Evolutionary conservation across 2,797 vertebrate species (phyloP).

Genomic region (Trachurus trachurus): DNA sequence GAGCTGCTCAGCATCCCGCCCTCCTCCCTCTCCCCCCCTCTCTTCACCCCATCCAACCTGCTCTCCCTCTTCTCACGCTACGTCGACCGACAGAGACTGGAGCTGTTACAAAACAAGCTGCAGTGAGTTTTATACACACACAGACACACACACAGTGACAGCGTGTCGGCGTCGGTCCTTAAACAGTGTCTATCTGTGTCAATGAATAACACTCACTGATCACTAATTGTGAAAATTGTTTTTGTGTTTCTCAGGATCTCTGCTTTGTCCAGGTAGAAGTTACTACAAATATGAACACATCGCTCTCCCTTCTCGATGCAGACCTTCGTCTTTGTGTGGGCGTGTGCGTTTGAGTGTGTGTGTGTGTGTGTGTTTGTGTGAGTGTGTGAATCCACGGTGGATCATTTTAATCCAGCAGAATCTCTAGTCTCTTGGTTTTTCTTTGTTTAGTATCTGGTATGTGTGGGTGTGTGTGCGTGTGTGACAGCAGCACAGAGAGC

Average conservation of each 20-base stretch:
- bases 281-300: slow-evolving; percentile 59
- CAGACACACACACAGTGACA: neutral
- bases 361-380: slow-evolving; percentile 2
- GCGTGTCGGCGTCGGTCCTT: no score
- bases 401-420: slow-evolving; percentile 80
- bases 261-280: slow-evolving; percentile 86
- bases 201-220: no score
- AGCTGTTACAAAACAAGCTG: slow-evolving; percentile 93
- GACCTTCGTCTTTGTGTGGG: slow-evolving; percentile 46
- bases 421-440: slow-evolving; percentile 69
- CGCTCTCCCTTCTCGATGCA: slow-evolving; percentile 41
- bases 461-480: slow-evolving; percentile 42
- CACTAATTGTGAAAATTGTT: neutral
- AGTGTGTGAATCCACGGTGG: slow-evolving; percentile 40
- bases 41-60: slow-evolving; percentile 92
- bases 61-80: slow-evolving; percentile 94
- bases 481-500: slow-evolving; percentile 35
- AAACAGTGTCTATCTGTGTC: no score
- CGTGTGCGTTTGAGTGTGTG: slow-evolving; percentile 13
- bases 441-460: slow-evolving; percentile 53
- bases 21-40: slow-evolving; percentile 89
- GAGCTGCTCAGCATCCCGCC: slow-evolving; percentile 91
- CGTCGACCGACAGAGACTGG: slow-evolving; percentile 93
- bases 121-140: slow-evolving; percentile 86
- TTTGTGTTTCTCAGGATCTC: slow-evolving; percentile 78